Base-by-base conservation (phyloP, 2,113 vertebrate species). In the Anseranas semipalmata region DNA sequence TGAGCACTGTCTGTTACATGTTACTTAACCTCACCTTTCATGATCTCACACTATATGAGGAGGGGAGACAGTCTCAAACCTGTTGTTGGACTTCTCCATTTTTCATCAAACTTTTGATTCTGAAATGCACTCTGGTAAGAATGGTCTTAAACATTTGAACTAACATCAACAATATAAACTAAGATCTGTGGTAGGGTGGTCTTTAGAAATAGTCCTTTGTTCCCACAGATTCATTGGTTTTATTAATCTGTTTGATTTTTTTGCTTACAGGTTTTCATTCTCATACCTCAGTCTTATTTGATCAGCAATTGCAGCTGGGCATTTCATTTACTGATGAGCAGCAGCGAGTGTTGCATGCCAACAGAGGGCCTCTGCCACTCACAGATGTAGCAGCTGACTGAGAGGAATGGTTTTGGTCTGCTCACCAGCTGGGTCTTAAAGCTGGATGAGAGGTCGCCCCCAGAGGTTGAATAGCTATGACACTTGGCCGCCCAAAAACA, bases 311-410 rank as follows among this genome's bases (percentile, higher is more conserved):
- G 3, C 9, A 68, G n/a, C 10, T 22, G 33, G 21, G 4, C 53
- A 3, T 28, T 50, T 80, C 27, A 12, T 81, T 70, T 62, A 8
- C 30, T 62, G 56, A 28, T 39, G 3, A 39, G 53, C 35, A 30
- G 14, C 72, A 78, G 59, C 68, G 39, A 12, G 4, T 17, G 37
- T 9, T 66, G 50, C 28, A 37, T 0, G 2, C 84, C 89, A 67
- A 22, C 56, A 95, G 95, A 78, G 93, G 91, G 89, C 93, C 76
- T 55, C 93, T 91, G 80, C 14, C 10, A 28, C 77, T 45, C 76
- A 71, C 0, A 0, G 33, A 27, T 86, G 1, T 5, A 35, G 45
- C 24, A 62, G 21, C 41, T 62, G 58, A 22, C 5, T 9, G 12
- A 32, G 19, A 21, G 20, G 5, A 58, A 45, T 6, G 18, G 17